Evolutionary conservation across 2,113 vertebrate genomes (phyloP).

Genomic region (Vanacampus margaritifer): DNA sequence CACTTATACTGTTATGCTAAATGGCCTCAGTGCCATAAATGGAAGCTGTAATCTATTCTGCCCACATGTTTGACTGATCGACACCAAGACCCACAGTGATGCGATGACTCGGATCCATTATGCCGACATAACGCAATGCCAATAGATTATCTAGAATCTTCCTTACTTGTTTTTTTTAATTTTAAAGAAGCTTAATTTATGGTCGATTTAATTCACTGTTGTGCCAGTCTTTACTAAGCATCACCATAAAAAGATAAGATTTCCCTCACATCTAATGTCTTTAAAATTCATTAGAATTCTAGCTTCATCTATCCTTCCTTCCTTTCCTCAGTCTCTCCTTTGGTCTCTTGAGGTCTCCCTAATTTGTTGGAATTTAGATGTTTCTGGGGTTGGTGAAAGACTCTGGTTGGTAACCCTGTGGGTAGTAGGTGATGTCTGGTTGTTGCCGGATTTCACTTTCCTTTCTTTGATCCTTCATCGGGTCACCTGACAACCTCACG

Average conservation of each 20-base stretch:
- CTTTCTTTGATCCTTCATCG: too few species aligned
- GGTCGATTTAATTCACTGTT: too few species aligned
- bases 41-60: constrained; percentile 18
- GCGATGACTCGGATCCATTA: constrained; percentile 52
- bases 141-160: constrained; percentile 28
- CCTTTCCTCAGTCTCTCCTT: too few species aligned
- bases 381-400: too few species aligned
- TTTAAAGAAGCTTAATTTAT: background rate
- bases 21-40: constrained; percentile 11
- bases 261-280: background rate
- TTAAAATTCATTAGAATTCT: background rate
- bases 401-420: too few species aligned
- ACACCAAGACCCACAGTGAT: constrained; percentile 23
- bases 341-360: too few species aligned
- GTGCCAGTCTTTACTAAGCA: background rate
- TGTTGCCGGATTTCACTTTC: too few species aligned
- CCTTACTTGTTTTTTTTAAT: background rate
- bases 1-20: background rate
- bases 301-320: too few species aligned
- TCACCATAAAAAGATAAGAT: background rate
- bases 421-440: too few species aligned
- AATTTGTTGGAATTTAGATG: too few species aligned
- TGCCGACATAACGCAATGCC: constrained; percentile 6
- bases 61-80: constrained; percentile 29
- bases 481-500: too few species aligned